Conservation (phyloP, 92 coral and sea anemone species). For the Siderastrea radians region DNA sequence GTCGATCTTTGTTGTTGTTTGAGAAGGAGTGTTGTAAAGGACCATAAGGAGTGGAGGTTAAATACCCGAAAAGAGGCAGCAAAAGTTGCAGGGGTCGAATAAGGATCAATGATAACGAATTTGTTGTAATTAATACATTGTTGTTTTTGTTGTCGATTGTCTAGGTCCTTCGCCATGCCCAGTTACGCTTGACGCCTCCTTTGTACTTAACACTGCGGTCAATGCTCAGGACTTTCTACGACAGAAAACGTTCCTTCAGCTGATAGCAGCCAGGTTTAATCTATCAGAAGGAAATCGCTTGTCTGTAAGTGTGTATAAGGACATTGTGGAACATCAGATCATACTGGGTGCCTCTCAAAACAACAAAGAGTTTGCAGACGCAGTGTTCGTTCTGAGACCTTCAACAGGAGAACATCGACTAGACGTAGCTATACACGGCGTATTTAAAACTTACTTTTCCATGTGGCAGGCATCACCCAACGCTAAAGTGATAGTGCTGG, state of each 20-base stretch:
- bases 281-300: conserved; percentile 2
- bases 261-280: conserved; percentile 10
- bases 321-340: background rate
- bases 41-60: no score
- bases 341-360: background rate
- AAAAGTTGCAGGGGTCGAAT: no score
- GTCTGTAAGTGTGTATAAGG: conserved; percentile 8
- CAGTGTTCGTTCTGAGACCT: background rate
- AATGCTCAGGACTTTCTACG: background rate
- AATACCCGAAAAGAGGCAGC: no score
- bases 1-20: no score
- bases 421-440: conserved; percentile 2
- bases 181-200: background rate
- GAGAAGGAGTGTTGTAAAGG: no score
- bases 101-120: no score
- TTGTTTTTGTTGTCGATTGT: background rate
- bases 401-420: conserved; percentile 14
- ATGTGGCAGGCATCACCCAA: background rate
- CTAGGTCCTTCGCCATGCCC: conserved; percentile 21
- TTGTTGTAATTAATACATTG: background rate
- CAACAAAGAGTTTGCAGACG: background rate
- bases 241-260: conserved; percentile 21
- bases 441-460: background rate
- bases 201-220: conserved; percentile 2
- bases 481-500: conserved; percentile 8